A percentile compares a stretch with the other conserved stretches of the same genome.
These are phyloP conservation scores for Chloromyia formosa DNA, from an alignment of 2,888 invertebrate genomes.

Conservation along the genomic window DNA sequence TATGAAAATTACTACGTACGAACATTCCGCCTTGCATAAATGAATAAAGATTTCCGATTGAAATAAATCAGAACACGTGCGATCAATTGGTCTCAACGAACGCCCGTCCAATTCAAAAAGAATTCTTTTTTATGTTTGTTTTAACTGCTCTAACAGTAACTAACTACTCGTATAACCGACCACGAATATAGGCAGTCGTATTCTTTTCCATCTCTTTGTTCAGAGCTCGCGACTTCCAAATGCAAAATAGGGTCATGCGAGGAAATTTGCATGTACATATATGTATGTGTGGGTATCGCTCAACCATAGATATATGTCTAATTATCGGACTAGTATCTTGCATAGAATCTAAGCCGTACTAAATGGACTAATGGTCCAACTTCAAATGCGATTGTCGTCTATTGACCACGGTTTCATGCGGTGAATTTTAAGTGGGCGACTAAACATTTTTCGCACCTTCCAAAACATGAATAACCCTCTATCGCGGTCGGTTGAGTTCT, in stretches of 20 bases:
- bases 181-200: too few relatives aligned
- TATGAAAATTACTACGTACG: constrained; percentile 5
- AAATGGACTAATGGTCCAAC: constrained; percentile 17
- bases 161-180: too few relatives aligned
- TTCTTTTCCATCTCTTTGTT: too few relatives aligned
- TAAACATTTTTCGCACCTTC: constrained; percentile 40
- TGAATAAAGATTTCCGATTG: not conserved
- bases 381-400: not conserved
- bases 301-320: not conserved
- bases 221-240: constrained; percentile 25
- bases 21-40: not conserved
- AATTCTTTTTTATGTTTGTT: too few relatives aligned
- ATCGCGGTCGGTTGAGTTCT: not conserved
- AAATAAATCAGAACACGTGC: constrained; percentile 42
- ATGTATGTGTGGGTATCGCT: not conserved
- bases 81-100: constrained; percentile 3
- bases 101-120: constrained; percentile 14
- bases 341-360: constrained; percentile 3
- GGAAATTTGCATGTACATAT: not conserved
- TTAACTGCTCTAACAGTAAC: too few relatives aligned
- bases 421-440: constrained; percentile 41
- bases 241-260: constrained; percentile 39
- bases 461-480: constrained; percentile 6
- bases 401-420: constrained; percentile 38
- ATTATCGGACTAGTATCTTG: not conserved